Percentiles rank a stretch among this genome's conserved stretches.
phyloP scores from a whole-genome alignment of 2,888 invertebrate species.

The Mesochorus sp. region DNA sequence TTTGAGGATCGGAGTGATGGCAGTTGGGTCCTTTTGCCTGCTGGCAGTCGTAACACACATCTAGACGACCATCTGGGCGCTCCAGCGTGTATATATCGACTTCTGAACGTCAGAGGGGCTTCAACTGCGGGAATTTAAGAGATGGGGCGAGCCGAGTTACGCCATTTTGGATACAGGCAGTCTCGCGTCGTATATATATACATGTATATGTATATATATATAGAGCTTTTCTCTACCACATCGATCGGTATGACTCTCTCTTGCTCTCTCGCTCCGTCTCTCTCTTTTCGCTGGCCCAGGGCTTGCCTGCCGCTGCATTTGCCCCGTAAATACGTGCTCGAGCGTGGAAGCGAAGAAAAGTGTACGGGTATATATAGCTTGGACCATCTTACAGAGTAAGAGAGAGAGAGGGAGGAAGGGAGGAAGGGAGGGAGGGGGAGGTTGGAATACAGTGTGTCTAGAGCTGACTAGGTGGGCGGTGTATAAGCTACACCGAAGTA shows the following conservation, averaged over 20 bases:
- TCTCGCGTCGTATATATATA: background rate
- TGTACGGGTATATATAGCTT: slow-evolving; percentile 34
- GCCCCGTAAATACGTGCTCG: slow-evolving; percentile 61
- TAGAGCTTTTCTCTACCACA: slow-evolving; percentile 47
- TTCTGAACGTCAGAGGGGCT: no score
- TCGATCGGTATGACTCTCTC: slow-evolving; percentile 53
- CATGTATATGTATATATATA: slow-evolving; percentile 2
- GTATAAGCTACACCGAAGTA: slow-evolving; percentile 42
- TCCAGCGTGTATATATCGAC: no score
- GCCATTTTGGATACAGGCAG: no score
- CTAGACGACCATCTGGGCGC: no score
- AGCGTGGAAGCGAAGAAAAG: slow-evolving; percentile 61
- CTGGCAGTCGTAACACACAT: background rate
- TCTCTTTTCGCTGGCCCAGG: slow-evolving; percentile 33
- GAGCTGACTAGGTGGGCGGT: slow-evolving; percentile 52
- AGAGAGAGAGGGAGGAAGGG: background rate
- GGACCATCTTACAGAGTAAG: slow-evolving; percentile 31
- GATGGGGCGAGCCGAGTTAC: no score
- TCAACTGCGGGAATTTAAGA: no score
- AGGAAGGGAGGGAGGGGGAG: no score
- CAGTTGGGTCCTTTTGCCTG: slow-evolving; percentile 8
- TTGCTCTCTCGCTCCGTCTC: slow-evolving; percentile 17
- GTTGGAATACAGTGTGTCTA: slow-evolving; percentile 43
- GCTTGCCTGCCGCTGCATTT: slow-evolving; percentile 58
- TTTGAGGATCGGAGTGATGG: background rate